phyloP scores from a whole-genome alignment of 2,113 vertebrate species.

The Calyptommatus sinebrachiatus region DNA sequence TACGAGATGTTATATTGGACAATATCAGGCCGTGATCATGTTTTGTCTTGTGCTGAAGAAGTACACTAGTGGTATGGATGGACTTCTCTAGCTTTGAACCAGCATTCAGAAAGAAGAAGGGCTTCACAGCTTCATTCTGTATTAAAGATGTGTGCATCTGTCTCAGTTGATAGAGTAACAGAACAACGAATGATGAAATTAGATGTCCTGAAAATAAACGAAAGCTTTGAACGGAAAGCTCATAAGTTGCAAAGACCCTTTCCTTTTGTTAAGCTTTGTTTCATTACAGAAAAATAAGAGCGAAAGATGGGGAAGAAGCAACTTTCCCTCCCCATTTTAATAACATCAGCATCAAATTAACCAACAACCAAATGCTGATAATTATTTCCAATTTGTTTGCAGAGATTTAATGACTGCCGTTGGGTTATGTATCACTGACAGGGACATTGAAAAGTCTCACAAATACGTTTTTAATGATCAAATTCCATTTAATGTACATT shows the following conservation, averaged over 20 bases:
- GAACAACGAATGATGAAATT: no score
- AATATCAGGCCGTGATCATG: no score
- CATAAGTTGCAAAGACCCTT: conserved; percentile 25
- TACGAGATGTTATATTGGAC: no score
- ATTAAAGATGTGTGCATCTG: no score
- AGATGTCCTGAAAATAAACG: not conserved
- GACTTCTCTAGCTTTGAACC: no score
- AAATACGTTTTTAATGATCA: conserved; percentile 78
- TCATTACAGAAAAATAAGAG: not conserved
- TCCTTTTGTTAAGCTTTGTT: conserved; percentile 30
- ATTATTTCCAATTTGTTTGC: conserved; percentile 67
- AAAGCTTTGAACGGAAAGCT: not conserved
- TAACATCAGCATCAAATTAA: conserved; percentile 63
- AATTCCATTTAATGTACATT: conserved; percentile 68
- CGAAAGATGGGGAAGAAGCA: conserved; percentile 15
- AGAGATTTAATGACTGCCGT: conserved; percentile 49
- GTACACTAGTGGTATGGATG: no score
- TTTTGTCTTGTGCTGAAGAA: no score
- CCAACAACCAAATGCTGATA: conserved; percentile 35
- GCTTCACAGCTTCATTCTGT: no score
- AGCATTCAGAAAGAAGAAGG: no score
- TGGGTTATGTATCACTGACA: conserved; percentile 70
- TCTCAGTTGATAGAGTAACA: no score
- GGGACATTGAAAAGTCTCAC: conserved; percentile 65
- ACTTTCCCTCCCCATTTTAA: conserved; percentile 52